A percentile compares a stretch with the other conserved stretches of the same genome.
These are phyloP conservation scores for Raja brachyura DNA, from an alignment of 2,113 vertebrate species.

Conservation along the genomic window DNA sequence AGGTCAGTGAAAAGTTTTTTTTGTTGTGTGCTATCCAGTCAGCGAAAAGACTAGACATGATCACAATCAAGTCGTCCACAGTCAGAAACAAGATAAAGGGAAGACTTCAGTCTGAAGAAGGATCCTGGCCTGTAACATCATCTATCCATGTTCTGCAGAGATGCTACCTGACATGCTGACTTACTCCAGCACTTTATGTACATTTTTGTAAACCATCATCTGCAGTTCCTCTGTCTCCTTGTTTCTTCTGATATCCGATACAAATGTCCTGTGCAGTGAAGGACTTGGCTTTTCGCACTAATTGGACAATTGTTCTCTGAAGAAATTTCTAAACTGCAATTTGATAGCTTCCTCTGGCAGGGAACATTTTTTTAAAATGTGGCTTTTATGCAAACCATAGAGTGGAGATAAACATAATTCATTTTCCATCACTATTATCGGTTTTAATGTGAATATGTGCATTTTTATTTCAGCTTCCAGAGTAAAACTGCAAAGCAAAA, in stretches of 20 bases:
- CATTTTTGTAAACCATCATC: no score
- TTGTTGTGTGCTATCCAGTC: no score
- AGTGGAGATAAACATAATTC: not conserved
- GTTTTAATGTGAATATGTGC: not conserved
- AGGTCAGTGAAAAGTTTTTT: no score
- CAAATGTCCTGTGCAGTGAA: not conserved
- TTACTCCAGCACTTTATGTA: no score
- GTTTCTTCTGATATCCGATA: not conserved
- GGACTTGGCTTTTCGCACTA: not conserved
- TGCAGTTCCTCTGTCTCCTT: not conserved
- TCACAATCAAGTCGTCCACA: no score
- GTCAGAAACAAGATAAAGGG: no score
- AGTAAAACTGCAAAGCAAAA: not conserved
- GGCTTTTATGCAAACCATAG: not conserved
- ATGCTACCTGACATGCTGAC: no score
- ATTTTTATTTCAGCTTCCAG: not conserved
- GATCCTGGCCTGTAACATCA: no score
- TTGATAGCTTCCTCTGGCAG: not conserved
- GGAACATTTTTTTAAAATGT: not conserved
- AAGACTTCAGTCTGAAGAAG: no score
- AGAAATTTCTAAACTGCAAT: not conserved
- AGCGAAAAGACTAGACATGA: no score
- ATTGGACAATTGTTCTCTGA: not conserved
- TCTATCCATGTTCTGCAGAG: no score
- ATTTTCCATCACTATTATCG: not conserved